Evolutionary conservation across 2,888 invertebrate genomes (phyloP), one percentile per base, ranked within the genome.

Genomic region (Pristionchus maxplancki): DNA sequence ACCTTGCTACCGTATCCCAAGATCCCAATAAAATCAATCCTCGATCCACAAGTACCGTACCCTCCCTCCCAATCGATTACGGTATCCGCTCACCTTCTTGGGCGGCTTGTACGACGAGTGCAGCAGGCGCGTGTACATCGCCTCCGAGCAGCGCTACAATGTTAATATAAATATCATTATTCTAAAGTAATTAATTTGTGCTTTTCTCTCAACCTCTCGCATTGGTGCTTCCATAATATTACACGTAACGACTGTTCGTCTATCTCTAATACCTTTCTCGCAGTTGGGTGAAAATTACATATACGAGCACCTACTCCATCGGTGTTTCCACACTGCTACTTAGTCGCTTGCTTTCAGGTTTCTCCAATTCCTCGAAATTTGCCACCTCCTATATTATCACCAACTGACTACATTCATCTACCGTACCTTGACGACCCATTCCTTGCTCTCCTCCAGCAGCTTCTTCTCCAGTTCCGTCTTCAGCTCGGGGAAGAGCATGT

Each of bases 401-500:
- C 62, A 62, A 62, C 28, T 74, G 78, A n/a, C 31, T 44, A 50
- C 50, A 90, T 62, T 20, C 13, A 15, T 5, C 83, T 84, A 50
- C 48, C 90, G 67, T 90, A 95, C 95, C 93, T 94, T 95, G 17
- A 95, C 90, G 71, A 96, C 95, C 64, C 93, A 94, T 13, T 95
- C 95, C 95, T 97, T 97, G 0, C 98, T 96, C 95, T 99, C 99
- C 84, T 96, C 96, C 40, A 97, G 94, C 74, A 99, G 95, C 74
- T 97, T 96, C 0, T 97, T 96, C 88, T 96, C 96, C 13, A 99
- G 95, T 95, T 99, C 99, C 91, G 97, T 96, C 90, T 97, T 96
- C 91, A 99, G 96, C 94, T 97, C 97, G 0, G 98, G 98, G 94
- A 98, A 96, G 8, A 99, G 96, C 95, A 98, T 97, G 94, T 97